Evolutionary conservation across 1,140 invertebrate genomes (phyloP), one percentile per base, ranked within the genome.

Genomic region (Oncopodura yosiiana): DNA sequence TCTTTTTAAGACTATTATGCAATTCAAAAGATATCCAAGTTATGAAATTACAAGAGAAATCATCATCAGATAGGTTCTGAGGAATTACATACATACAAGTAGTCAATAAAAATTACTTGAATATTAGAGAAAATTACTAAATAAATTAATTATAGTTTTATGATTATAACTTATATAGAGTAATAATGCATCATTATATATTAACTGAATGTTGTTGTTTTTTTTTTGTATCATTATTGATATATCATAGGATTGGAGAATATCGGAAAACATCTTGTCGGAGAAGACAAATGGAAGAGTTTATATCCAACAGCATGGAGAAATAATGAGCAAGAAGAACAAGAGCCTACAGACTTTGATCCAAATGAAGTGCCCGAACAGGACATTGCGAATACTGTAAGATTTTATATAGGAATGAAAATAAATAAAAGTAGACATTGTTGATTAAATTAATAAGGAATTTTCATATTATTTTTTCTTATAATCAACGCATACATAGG

Each of bases 201-300:
- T n/a, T n/a, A n/a, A n/a, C n/a, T n/a, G n/a, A n/a, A n/a, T n/a
- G n/a, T n/a, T n/a, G 5, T 37, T 29, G 30, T 19, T 49, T 21
- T 29, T 30, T 3, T 27, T n/a, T 29, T 29, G 14, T 18, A 8
- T 48, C 14, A 30, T 24, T 48, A 3, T 32, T 21, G 24, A 9
- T 48, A 16, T 21, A 29, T 56, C 36, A 12, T 18, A 63, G 61
- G 61, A 27, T 43, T 63, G 45, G 61, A 63, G 45, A 59, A 53
- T 46, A 55, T 63, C 43, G 61, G 57, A 23, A 63, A 53, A 37
- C 39, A 57, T 32, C 54, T 63, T 51, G 61, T 63, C 21, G 61
- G 61, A 11, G 61, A 63, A 14, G 51, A 53, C n/a, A 60, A 63
- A 50, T 63, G 57, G 57, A 34, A 59, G 36, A 55, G 43, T 49